A percentile compares a stretch with the other conserved stretches of the same genome.
Evolutionary conservation across 2,888 invertebrate species (phyloP).

Genomic region (Thumatha senex): DNA sequence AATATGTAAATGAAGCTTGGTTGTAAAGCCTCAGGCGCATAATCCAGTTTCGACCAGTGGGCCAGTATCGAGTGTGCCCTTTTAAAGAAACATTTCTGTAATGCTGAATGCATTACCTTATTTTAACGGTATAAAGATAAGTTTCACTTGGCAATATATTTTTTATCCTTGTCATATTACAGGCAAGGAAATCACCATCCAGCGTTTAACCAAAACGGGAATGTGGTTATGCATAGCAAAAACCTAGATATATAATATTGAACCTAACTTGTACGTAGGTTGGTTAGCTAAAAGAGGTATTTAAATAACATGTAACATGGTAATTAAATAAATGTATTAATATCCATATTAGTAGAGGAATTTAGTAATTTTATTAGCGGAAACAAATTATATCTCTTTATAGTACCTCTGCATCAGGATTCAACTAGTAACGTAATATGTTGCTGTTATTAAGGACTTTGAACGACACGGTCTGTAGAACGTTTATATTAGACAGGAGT

Average conservation of each 20-base stretch:
- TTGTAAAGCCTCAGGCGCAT: slow-evolving; percentile 46
- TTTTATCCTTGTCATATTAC: slow-evolving; percentile 18
- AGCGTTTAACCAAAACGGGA: slow-evolving; percentile 54
- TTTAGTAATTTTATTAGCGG: background rate
- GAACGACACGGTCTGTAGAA: slow-evolving; percentile 60
- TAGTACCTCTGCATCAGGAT: too few species aligned
- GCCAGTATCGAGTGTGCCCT: slow-evolving; percentile 43
- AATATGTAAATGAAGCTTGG: slow-evolving; percentile 28
- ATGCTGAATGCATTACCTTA: slow-evolving; percentile 28
- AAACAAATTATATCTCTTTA: background rate
- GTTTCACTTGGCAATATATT: slow-evolving; percentile 20
- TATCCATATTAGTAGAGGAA: background rate
- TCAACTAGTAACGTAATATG: slow-evolving; percentile 13
- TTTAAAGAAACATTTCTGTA: slow-evolving; percentile 46
- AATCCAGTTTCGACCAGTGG: slow-evolving; percentile 57
- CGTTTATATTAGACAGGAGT: slow-evolving; percentile 44
- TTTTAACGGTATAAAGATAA: slow-evolving; percentile 27
- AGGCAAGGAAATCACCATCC: slow-evolving; percentile 50
- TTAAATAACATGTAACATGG: background rate
- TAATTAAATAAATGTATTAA: background rate
- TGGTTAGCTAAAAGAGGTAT: slow-evolving; percentile 1
- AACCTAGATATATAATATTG: slow-evolving; percentile 28
- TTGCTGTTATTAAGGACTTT: slow-evolving; percentile 31
- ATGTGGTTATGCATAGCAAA: slow-evolving; percentile 46
- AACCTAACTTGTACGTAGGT: slow-evolving; percentile 17